phyloP scores from a whole-genome alignment of 2,797 vertebrate genomes.

The Clarias fuscus region DNA sequence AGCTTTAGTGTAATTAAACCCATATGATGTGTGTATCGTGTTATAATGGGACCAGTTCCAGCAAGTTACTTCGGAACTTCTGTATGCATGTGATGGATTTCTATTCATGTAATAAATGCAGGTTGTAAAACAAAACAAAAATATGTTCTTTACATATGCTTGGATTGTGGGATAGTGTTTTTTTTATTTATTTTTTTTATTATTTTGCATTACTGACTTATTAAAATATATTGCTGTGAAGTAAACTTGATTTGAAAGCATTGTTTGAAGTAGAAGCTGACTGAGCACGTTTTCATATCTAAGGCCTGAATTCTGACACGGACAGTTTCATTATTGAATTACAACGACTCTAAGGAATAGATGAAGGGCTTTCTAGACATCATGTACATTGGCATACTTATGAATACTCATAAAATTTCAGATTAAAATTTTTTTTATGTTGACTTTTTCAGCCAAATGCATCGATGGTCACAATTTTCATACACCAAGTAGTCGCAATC shows the following conservation, averaged over 20 bases:
- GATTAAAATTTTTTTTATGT: too few relatives aligned
- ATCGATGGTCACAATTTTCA: not conserved
- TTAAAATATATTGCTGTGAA: too few relatives aligned
- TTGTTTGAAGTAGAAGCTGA: not conserved
- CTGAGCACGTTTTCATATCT: not conserved
- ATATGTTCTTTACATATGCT: not conserved
- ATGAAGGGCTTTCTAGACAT: not conserved
- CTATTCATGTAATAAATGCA: not conserved
- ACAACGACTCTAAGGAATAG: not conserved
- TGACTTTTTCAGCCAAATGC: not conserved
- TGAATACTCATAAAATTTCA: too few relatives aligned
- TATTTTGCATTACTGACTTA: not conserved
- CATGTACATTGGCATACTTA: not conserved
- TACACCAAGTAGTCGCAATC: not conserved
- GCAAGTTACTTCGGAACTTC: not conserved
- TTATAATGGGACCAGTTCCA: slow-evolving; percentile 10
- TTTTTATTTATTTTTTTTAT: not conserved
- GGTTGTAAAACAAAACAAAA: too few relatives aligned
- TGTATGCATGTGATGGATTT: not conserved
- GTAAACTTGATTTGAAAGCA: too few relatives aligned
- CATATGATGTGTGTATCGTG: not conserved
- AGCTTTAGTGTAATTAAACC: not conserved
- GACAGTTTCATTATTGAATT: not conserved
- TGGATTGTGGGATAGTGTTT: not conserved
- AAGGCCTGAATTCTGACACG: not conserved